Evolutionary conservation across 2,113 vertebrate genomes (phyloP).

Genomic region (Neolamprologus ventralis): DNA sequence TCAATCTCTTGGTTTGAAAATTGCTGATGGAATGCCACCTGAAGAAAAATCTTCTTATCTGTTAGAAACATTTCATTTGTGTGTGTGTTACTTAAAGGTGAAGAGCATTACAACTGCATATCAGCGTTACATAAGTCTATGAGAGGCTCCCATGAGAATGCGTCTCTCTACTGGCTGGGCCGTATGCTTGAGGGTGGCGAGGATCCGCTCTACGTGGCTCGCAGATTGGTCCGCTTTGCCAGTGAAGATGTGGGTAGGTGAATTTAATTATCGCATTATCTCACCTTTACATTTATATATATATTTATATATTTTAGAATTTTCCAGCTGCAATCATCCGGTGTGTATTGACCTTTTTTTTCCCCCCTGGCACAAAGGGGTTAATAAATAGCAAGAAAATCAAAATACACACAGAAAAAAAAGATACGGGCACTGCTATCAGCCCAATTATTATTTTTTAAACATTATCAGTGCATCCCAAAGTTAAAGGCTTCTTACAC

Average conservation of each 20-base stretch:
- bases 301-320: not conserved
- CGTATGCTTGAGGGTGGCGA: constrained; percentile 98
- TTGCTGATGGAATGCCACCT: not conserved
- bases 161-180: constrained; percentile 94
- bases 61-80: not conserved
- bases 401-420: not conserved
- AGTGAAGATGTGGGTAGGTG: constrained; percentile 94
- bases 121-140: constrained; percentile 95
- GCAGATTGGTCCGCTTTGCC: constrained; percentile 91
- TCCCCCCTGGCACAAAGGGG: not conserved
- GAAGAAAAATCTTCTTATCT: not conserved
- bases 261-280: not conserved
- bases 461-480: not conserved
- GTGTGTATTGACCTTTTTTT: not conserved
- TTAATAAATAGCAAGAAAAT: not conserved
- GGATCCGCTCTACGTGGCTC: constrained; percentile 90
- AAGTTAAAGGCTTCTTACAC: not conserved
- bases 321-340: not conserved
- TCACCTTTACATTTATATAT: not conserved
- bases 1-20: not conserved
- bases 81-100: constrained; percentile 68
- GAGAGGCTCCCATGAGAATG: constrained; percentile 90
- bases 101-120: constrained; percentile 97
- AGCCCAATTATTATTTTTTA: not conserved
- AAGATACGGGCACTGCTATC: not conserved